A percentile compares a stretch with the other conserved stretches of the same genome.
Conservation (phyloP, 2,113 vertebrate species). For the Grantiella picta region DNA sequence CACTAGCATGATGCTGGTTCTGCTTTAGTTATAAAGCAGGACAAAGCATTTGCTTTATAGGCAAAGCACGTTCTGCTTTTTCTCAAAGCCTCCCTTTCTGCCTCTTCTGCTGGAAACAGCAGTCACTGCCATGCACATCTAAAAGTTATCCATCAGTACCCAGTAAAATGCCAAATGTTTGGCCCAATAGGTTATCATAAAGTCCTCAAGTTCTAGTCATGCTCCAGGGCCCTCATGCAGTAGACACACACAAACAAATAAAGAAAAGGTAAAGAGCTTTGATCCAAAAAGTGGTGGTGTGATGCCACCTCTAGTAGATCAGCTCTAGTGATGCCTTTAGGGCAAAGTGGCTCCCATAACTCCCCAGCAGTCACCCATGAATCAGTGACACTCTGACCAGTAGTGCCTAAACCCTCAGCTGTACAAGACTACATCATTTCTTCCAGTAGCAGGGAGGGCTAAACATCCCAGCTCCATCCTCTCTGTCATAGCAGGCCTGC, state of each 20-base stretch:
- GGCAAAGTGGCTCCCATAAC: not conserved
- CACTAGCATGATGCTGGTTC: not conserved
- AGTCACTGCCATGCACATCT: not conserved
- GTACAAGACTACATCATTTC: not conserved
- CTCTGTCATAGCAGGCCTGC: not conserved
- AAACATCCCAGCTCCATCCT: not conserved
- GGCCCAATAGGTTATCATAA: fast-evolving
- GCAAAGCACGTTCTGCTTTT: not conserved
- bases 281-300: not conserved
- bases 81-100: not conserved
- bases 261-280: not conserved
- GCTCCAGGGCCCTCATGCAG: not conserved
- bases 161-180: not conserved
- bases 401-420: not conserved
- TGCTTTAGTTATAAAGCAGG: not conserved
- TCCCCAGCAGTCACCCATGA: not conserved
- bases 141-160: not conserved
- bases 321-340: not conserved
- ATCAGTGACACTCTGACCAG: not conserved
- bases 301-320: not conserved
- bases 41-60: not conserved
- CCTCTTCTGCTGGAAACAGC: not conserved
- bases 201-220: not conserved
- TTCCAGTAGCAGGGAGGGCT: not conserved
- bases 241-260: not conserved